A percentile compares a stretch with the other conserved stretches of the same genome.
Conservation (phyloP, 1,140 invertebrate species). For the Drosophila arizonae region DNA sequence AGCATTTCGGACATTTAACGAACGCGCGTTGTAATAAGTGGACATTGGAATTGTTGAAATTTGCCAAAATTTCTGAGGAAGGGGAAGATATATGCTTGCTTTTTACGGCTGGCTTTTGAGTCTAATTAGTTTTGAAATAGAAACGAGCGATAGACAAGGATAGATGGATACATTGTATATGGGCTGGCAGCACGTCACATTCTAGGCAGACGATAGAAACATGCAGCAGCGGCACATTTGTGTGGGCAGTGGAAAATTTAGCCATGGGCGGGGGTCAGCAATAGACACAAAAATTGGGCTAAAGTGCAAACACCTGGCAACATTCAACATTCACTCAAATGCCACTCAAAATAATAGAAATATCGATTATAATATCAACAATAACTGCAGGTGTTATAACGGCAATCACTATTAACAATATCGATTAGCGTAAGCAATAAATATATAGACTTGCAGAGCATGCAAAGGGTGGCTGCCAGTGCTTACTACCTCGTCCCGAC, state of each 20-base stretch:
- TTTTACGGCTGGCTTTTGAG: constrained; percentile 35
- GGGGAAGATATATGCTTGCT: constrained; percentile 22
- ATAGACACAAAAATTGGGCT: constrained; percentile 6
- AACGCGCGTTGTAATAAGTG: constrained; percentile 70
- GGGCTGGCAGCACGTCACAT: constrained; percentile 23
- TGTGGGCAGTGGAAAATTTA: constrained; percentile 75
- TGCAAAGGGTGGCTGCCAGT: constrained; percentile 37
- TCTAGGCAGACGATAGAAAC: constrained; percentile 36
- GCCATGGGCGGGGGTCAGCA: constrained; percentile 65
- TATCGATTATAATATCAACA: constrained; percentile 3
- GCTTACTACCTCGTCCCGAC: constrained; percentile 70
- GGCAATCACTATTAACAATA: constrained; percentile 15
- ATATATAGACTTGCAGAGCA: constrained; percentile 24
- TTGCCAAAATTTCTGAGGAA: constrained; percentile 56
- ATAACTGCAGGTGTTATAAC: neutral
- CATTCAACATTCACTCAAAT: neutral
- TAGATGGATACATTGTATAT: constrained; percentile 5
- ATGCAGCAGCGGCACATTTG: constrained; percentile 39
- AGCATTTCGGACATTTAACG: constrained; percentile 66
- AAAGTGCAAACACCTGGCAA: constrained; percentile 61
- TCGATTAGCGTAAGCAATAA: constrained; percentile 12
- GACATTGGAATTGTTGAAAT: constrained; percentile 69
- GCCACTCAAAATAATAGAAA: neutral
- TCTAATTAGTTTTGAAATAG: constrained; percentile 47
- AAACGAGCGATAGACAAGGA: constrained; percentile 10